phyloP scores from a whole-genome alignment of 1,140 invertebrate species.

The Habropoda laboriosa region DNA sequence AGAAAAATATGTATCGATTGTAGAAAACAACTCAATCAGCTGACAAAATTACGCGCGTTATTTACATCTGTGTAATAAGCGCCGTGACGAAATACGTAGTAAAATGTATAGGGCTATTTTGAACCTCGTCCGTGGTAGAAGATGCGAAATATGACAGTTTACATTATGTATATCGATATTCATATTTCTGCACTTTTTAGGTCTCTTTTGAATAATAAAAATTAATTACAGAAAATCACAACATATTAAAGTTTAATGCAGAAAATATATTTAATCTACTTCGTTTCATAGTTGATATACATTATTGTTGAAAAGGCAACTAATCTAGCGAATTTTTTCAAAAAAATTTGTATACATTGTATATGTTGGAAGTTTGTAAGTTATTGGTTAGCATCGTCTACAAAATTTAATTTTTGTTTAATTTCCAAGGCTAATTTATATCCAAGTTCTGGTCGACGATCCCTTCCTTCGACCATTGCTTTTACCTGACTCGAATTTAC shows the following conservation, averaged over 20 bases:
- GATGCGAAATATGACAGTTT: no score
- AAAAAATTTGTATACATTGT: not conserved
- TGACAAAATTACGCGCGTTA: no score
- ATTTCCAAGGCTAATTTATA: conserved; percentile 93
- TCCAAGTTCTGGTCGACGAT: conserved; percentile 92
- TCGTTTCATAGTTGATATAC: not conserved
- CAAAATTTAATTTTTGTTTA: conserved; percentile 77
- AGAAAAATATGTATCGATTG: no score
- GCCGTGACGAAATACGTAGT: no score
- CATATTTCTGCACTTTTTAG: no score
- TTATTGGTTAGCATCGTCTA: conserved; percentile 27
- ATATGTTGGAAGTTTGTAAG: not conserved
- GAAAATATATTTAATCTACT: conserved; percentile 34
- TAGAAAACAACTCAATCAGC: no score
- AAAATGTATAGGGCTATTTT: no score
- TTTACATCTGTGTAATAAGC: no score
- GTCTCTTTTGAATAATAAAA: not conserved
- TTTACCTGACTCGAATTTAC: conserved; percentile 89
- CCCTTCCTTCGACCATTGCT: conserved; percentile 92
- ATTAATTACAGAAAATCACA: not conserved
- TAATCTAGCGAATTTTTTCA: not conserved
- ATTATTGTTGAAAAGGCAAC: not conserved
- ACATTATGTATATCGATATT: not conserved
- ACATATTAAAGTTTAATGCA: not conserved
- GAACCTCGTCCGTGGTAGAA: no score